A percentile compares a stretch with the other conserved stretches of the same genome.
Evolutionary conservation across 2,888 invertebrate species (phyloP).

Genomic region (Ypsolopha scabrella): DNA sequence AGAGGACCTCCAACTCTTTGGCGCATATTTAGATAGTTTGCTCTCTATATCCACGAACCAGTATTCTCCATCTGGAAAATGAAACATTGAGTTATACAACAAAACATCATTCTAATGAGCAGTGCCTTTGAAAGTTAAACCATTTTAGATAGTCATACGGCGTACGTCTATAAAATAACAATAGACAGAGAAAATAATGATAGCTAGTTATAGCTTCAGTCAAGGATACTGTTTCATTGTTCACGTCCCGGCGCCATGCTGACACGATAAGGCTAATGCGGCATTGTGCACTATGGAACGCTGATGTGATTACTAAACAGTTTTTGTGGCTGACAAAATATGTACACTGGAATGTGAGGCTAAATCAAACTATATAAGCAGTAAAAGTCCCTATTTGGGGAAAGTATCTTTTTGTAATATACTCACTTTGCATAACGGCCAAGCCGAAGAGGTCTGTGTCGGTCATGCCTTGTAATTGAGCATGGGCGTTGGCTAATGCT

Average conservation of each 20-base stretch:
- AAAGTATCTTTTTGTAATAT: background rate
- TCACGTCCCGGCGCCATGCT: background rate
- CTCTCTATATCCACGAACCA: slow-evolving; percentile 95
- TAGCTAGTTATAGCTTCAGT: background rate
- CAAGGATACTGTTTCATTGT: slow-evolving; percentile 1
- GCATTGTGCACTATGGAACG: background rate
- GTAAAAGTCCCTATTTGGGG: background rate
- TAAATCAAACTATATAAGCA: background rate
- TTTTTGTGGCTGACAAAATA: background rate
- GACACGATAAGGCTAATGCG: background rate
- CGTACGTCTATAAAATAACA: background rate
- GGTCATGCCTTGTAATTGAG: slow-evolving; percentile 84
- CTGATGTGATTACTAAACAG: slow-evolving; percentile 2
- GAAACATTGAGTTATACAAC: background rate
- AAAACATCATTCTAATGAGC: background rate
- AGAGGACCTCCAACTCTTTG: slow-evolving; percentile 96
- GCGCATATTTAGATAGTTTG: slow-evolving; percentile 96
- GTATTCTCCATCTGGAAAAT: slow-evolving; percentile 91
- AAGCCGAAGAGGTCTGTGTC: slow-evolving; percentile 89
- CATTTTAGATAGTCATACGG: background rate
- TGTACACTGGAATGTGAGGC: background rate
- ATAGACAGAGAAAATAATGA: background rate
- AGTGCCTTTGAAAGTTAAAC: background rate
- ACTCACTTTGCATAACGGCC: slow-evolving; percentile 84
- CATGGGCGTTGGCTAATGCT: slow-evolving; percentile 82